Base-by-base conservation (phyloP, 2,888 invertebrate genomes). In the Oeneis ivallda region DNA sequence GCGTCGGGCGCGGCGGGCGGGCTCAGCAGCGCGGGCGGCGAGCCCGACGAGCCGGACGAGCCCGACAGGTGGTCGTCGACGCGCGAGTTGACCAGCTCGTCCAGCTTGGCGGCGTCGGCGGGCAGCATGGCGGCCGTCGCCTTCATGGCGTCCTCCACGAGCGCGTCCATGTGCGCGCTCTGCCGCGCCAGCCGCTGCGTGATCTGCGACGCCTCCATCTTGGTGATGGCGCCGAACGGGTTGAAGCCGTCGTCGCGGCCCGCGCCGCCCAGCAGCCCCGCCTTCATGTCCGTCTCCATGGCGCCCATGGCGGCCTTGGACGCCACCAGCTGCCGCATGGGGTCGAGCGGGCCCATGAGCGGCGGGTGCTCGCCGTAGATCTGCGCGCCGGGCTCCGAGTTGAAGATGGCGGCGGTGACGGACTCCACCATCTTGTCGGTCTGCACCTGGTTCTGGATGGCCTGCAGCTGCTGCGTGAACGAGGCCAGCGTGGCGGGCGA, bases 51-150 rank as follows among this genome's bases (percentile, higher is more conserved):
- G 75, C 66, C 79, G 68, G 76, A 84, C 2, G 83, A 66, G 62
- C 87, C 92, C 0, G 86, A 81, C 41, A 89, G 78, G 69, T 88
- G 79, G 79, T 88, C 89, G 60, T 88, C 89, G 4, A 84, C 89
- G 1, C 88, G 74, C 4, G 88, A 85, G 76, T 89, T 89, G 43
- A 94, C 94, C 65, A 94, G 87, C 70, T 93, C 94, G 79, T 94
- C 94, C 2, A 94, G 83, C 75, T 93, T 93, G 74, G 81, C 87
- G 79, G 78, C 92, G 76, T 87, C 86, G 2, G 84, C 80, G 11
- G 90, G 87, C 65, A 92, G 79, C 61, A 90, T 90, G 65, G 85
- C 87, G 53, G 87, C 86, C 17, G 89, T 86, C 8, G 89, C 89
- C 73, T 90, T 88, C 83, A 92, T 86, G 17, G 92, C 89, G 73